Evolutionary conservation across 2,888 invertebrate genomes (phyloP), one percentile per base, ranked within the genome.

Genomic region (Caenorhabditis becei): DNA sequence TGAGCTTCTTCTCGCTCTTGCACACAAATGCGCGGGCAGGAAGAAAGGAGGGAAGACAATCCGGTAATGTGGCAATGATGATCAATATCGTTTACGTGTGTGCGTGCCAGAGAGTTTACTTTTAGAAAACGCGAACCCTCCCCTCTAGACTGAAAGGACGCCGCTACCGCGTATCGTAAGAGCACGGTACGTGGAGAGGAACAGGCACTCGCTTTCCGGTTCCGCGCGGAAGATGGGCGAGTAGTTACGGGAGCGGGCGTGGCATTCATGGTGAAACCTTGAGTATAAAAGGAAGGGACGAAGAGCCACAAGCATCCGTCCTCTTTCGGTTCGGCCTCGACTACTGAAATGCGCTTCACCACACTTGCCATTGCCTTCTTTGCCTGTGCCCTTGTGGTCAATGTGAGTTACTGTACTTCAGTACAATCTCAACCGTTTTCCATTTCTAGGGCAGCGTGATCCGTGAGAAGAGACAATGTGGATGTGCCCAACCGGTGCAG

Each of bases 401-500:
- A 65, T 56, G 80, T 75, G 49, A 75, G 71, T 74, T 18, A 35
- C 10, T 20, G 58, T 32, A 32, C 32, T 32, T 4, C 32, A 32
- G 5, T 32, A 7, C 32, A 10, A 10, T 32, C 4, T 32, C 32
- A 32, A 4, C 10, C 4, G 4, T 32, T 32, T 32, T 32, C 10
- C 10, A 32, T 32, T 82, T 56, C n/a, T 54, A 84, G 84, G 84
- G 80, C 74, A 84, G 78, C 66, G 84, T 83, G 41, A 54, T 84
- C 35, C 78, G 84, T 47, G 84, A 84, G 58, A 83, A 82, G 79
- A 83, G 84, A 81, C 84, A 84, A 59, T 84, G 84, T 70, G 84
- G 84, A 59, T 84, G 84, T 75, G 80, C 78, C 51, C 80, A 69
- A 26, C 80, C 70, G 69, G 62, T 63, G 51, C 75, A 71, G 70